Evolutionary conservation across 2,888 invertebrate species (phyloP).

Genomic region (Polydrusus cervinus): DNA sequence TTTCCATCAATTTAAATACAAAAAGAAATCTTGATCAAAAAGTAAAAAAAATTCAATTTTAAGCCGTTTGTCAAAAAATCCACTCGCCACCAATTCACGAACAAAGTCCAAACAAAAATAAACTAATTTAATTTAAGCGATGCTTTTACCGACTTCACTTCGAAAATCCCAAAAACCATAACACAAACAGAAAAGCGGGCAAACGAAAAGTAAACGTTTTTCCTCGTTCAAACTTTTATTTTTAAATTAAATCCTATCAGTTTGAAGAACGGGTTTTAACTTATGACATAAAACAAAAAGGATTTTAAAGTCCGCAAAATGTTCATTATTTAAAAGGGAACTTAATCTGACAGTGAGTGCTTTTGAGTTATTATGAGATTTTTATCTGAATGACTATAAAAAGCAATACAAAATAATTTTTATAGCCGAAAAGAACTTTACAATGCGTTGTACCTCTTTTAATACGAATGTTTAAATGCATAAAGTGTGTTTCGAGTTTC

Average conservation of each 20-base stretch:
- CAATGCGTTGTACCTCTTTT: too few relatives aligned
- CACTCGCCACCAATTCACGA: constrained; percentile 25
- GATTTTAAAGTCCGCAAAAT: constrained; percentile 41
- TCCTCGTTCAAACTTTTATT: constrained; percentile 58
- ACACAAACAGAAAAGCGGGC: constrained; percentile 58
- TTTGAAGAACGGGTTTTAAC: constrained; percentile 53
- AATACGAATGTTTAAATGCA: too few relatives aligned
- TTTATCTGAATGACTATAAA: neutral
- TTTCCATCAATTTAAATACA: too few relatives aligned
- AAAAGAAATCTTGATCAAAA: too few relatives aligned
- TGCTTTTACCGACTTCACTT: constrained; percentile 41
- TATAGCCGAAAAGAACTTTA: too few relatives aligned
- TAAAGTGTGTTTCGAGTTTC: too few relatives aligned
- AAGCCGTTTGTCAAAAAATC: constrained; percentile 9
- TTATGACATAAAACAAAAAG: constrained; percentile 50
- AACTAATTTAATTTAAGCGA: constrained; percentile 49
- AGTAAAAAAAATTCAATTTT: constrained; percentile 6
- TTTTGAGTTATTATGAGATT: neutral
- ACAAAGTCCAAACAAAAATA: constrained; percentile 40
- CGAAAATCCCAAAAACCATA: constrained; percentile 55
- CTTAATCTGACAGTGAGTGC: constrained; percentile 23
- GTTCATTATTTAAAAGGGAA: constrained; percentile 33
- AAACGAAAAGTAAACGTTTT: constrained; percentile 60
- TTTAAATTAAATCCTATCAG: constrained; percentile 63
- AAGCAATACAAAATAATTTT: too few relatives aligned